A percentile compares a stretch with the other conserved stretches of the same genome.
Conservation (phyloP, 2,888 invertebrate species). For the Agrilus mali region DNA sequence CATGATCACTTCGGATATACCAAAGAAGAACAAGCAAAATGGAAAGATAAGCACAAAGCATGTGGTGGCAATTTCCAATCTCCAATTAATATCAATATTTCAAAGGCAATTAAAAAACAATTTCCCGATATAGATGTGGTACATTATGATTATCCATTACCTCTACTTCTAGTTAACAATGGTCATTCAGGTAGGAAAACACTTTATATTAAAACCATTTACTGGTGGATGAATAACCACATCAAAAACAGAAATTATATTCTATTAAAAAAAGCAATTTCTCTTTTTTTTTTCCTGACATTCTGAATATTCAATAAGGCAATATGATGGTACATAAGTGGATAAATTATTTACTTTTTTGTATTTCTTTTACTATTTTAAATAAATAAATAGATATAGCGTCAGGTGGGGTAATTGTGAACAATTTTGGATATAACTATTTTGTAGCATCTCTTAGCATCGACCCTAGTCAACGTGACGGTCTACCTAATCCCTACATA, state of each 20-base stretch:
- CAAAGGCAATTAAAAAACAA: conserved; percentile 47
- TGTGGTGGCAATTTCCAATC: conserved; percentile 59
- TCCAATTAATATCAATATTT: conserved; percentile 50
- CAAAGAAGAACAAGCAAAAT: conserved; percentile 49
- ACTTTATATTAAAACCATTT: too few relatives aligned
- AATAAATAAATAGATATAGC: too few relatives aligned
- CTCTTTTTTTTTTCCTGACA: too few relatives aligned
- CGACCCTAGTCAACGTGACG: neutral
- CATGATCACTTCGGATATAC: conserved; percentile 45
- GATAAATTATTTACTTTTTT: too few relatives aligned
- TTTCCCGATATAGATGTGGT: conserved; percentile 61
- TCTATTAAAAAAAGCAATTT: too few relatives aligned
- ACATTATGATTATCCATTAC: conserved; percentile 56
- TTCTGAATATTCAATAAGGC: too few relatives aligned
- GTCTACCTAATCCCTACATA: conserved; percentile 42
- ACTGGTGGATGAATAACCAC: too few relatives aligned
- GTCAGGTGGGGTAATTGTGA: too few relatives aligned
- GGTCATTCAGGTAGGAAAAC: conserved; percentile 51
- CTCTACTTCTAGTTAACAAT: conserved; percentile 53
- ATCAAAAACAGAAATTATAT: too few relatives aligned
- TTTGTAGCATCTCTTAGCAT: neutral
- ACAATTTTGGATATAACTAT: too few relatives aligned
- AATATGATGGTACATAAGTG: too few relatives aligned
- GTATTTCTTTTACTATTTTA: too few relatives aligned
- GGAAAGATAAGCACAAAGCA: conserved; percentile 47